Conservation (phyloP, 2,888 invertebrate species). For the Aphidoletes aphidimyza region DNA sequence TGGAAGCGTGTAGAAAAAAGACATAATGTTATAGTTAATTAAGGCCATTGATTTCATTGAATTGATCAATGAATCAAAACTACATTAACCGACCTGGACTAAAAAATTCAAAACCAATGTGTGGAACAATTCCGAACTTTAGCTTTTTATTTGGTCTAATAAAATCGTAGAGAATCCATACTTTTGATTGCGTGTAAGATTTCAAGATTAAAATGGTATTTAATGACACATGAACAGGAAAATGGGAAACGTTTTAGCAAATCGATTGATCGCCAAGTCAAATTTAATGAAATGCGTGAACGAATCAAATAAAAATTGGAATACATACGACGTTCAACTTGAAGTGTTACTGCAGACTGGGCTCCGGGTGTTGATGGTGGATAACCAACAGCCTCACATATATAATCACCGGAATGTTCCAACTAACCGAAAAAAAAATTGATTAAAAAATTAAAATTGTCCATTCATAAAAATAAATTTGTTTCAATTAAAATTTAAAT, state of each 20-base stretch:
- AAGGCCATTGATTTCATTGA: background rate
- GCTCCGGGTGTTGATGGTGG: slow-evolving; percentile 73
- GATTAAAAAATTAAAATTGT: background rate
- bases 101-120: slow-evolving; percentile 71
- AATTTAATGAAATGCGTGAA: background rate
- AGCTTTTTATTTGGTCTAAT: slow-evolving; percentile 66
- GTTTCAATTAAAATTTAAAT: background rate
- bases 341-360: slow-evolving; percentile 75
- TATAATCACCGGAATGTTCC: slow-evolving; percentile 82
- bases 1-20: background rate
- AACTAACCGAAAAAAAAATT: slow-evolving; percentile 66
- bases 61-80: background rate
- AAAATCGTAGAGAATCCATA: slow-evolving; percentile 61
- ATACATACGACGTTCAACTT: slow-evolving; percentile 81
- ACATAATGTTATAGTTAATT: background rate
- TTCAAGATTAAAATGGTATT: background rate
- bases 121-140: slow-evolving; percentile 71
- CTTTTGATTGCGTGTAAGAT: slow-evolving; percentile 60
- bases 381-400: slow-evolving; percentile 82
- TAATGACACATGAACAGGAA: background rate
- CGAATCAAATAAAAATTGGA: background rate
- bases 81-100: slow-evolving; percentile 68
- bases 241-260: background rate
- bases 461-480: background rate
- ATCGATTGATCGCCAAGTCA: no score